A percentile compares a stretch with the other conserved stretches of the same genome.
Conservation (phyloP, 2,797 vertebrate genomes). For the Anguilla pacifica region DNA sequence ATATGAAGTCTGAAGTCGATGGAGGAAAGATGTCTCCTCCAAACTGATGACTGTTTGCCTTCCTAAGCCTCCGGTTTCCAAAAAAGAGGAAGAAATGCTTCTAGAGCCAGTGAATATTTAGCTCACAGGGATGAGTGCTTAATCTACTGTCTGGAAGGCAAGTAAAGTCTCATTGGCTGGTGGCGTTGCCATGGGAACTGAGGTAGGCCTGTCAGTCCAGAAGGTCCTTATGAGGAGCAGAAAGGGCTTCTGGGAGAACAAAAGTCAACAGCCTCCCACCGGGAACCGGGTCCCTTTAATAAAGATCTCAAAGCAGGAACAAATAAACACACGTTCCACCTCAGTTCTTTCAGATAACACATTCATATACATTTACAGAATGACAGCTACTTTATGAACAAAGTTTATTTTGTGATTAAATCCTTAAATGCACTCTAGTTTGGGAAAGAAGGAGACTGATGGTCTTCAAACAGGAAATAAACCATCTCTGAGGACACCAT, state of each 20-base stretch:
- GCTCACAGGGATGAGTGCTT: slow-evolving; percentile 43
- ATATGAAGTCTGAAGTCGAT: slow-evolving; percentile 45
- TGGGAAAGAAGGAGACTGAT: background rate
- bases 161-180: slow-evolving; percentile 36
- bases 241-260: slow-evolving; percentile 24
- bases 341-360: background rate
- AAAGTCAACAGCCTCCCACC: slow-evolving; percentile 42
- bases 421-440: background rate
- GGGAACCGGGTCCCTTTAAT: slow-evolving; percentile 16
- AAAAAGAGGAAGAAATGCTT: slow-evolving; percentile 16
- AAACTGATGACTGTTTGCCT: slow-evolving; percentile 44
- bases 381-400: background rate
- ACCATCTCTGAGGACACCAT: background rate
- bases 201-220: slow-evolving; percentile 23
- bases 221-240: slow-evolving; percentile 36
- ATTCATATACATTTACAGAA: background rate
- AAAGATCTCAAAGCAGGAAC: background rate
- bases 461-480: slow-evolving; percentile 18
- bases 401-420: background rate
- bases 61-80: slow-evolving; percentile 39
- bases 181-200: slow-evolving; percentile 50
- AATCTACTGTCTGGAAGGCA: slow-evolving; percentile 45
- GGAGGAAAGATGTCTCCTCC: slow-evolving; percentile 34
- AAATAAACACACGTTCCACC: background rate
- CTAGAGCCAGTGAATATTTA: slow-evolving; percentile 38